Base-by-base conservation (phyloP, 2,888 invertebrate species). In the Anorthoa munda region DNA sequence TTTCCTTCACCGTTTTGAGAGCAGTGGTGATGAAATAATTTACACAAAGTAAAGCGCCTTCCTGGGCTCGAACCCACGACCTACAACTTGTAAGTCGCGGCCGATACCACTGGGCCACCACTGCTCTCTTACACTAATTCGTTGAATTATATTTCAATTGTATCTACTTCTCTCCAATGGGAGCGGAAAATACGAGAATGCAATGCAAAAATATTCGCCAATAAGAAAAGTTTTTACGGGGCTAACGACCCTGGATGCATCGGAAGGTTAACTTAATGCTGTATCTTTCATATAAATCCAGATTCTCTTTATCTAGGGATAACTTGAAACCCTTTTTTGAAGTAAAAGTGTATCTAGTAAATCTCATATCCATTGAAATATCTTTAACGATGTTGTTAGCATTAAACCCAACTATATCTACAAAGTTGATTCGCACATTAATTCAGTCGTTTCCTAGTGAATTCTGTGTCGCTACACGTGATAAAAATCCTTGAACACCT, bases 401-500 rank as follows among this genome's bases (percentile, higher is more conserved):
- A n/a, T 18, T 11, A 5, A 9, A 56, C 4, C 9, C 0, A 17
- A 26, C 21, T 56, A 7, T 55, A n/a, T 74, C 21, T 17, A 23
- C 23, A 13, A n/a, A 71, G 11, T 39, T 23, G 1, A 51, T 77
- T 26, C 39, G 7, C 48, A 9, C 4, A 26, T 53, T 51, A 2
- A n/a, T 56, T 15, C 26, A 46, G 5, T 51, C 17, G 21, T 76
- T 76, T 66, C 39, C 61, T 66, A 63, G 21, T 73, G 7, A 64
- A 59, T 59, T 15, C 39, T 66, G 15, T 66, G 55, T 53, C 18
- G 61, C 13, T 51, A 11, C 60, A 45, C 23, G 45, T 56, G 66
- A 77, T 51, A 56, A 53, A 77, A 51, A 78, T 65, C 78, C 59
- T 77, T 63, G 48, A 56, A 68, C 23, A 68, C 78, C 64, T 77